Conservation (phyloP, 2,113 vertebrate genomes). For the Ammospiza nelsoni region DNA sequence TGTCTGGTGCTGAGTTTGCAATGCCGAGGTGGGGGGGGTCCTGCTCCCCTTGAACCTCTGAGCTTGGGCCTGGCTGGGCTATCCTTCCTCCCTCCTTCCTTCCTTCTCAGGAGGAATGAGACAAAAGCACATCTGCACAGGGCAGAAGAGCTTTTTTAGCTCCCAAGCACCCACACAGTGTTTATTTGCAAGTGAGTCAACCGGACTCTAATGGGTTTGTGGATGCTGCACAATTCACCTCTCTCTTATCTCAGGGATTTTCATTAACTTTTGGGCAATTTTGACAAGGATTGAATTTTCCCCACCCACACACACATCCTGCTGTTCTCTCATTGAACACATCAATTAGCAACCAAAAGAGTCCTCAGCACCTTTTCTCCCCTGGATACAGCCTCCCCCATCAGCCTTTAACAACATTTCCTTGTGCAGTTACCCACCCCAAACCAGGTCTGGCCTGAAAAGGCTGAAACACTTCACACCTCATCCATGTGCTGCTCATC, state of each 20-base stretch:
- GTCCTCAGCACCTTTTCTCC: background rate
- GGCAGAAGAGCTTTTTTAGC: background rate
- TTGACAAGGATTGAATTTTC: conserved; percentile 36
- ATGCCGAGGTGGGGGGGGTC: rapidly evolving
- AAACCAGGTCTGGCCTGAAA: background rate
- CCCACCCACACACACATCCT: background rate
- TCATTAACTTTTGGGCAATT: conserved; percentile 49
- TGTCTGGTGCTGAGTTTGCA: background rate
- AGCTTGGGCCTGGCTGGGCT: background rate
- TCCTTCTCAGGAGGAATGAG: background rate
- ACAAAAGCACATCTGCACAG: background rate
- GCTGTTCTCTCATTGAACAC: conserved; percentile 30
- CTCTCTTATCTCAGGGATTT: background rate
- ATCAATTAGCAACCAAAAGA: conserved; percentile 13
- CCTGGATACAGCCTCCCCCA: background rate
- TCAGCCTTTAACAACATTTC: background rate
- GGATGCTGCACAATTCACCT: conserved; percentile 5
- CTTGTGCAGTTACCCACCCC: background rate
- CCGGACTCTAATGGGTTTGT: background rate
- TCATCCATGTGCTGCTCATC: background rate
- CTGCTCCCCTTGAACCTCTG: rapidly evolving
- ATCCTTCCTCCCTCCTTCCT: background rate
- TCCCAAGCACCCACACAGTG: background rate
- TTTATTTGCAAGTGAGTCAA: conserved; percentile 37
- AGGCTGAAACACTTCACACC: background rate